A percentile compares a stretch with the other conserved stretches of the same genome.
Conservation (phyloP, 2,113 vertebrate genomes). For the Crotophaga sulcirostris region DNA sequence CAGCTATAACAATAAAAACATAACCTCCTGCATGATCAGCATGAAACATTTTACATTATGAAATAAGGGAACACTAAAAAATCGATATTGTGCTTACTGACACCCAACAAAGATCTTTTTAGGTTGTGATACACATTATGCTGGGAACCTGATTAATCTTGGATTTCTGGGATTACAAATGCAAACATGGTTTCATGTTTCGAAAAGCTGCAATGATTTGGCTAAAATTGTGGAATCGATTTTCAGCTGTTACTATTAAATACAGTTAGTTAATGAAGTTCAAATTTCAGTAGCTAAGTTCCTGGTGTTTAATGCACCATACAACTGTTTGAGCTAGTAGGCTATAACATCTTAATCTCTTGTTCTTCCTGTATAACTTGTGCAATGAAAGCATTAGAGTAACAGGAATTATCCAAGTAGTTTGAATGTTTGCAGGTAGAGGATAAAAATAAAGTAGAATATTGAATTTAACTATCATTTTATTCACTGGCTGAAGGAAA, state of each 20-base stretch:
- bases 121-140: accelerated
- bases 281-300: not conserved
- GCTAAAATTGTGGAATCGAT: not conserved
- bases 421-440: not conserved
- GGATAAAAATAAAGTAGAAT: not conserved
- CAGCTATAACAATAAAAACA: not conserved
- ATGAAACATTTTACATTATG: not conserved
- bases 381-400: not conserved
- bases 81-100: not conserved
- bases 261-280: not conserved
- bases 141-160: not conserved
- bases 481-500: not conserved
- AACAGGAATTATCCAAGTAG: not conserved
- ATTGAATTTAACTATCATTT: not conserved
- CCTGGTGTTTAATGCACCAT: not conserved
- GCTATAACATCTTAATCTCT: not conserved
- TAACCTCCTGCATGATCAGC: not conserved
- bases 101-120: not conserved
- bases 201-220: not conserved
- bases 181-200: not conserved
- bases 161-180: not conserved
- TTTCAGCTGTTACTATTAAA: not conserved
- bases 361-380: not conserved
- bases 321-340: not conserved
- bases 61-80: not conserved